phyloP scores from a whole-genome alignment of 2,113 vertebrate species.

The Toxotes jaculatrix region DNA sequence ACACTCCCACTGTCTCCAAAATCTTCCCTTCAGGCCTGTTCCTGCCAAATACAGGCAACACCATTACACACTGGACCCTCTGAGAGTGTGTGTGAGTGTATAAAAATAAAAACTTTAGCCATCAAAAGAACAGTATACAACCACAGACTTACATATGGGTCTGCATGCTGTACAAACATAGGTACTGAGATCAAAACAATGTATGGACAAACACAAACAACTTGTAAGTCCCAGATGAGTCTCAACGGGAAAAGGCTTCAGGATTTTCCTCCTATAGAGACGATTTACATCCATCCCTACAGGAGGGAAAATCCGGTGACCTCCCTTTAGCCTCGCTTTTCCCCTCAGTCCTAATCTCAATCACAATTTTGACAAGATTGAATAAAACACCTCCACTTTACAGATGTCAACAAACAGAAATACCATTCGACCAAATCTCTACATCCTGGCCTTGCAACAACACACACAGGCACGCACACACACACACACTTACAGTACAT shows the following conservation, averaged over 20 bases:
- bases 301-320: conserved; percentile 12
- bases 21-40: conserved; percentile 96
- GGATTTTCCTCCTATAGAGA: conserved; percentile 22
- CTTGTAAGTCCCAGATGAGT: not conserved
- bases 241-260: conserved; percentile 3
- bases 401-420: conserved; percentile 49
- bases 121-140: not conserved
- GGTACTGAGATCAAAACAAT: conserved; percentile 17
- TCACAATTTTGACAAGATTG: conserved; percentile 67
- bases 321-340: not conserved
- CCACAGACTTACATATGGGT: not conserved
- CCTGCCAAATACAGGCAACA: conserved; percentile 81
- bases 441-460: conserved; percentile 3
- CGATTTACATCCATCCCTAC: conserved; percentile 10
- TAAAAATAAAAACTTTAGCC: not conserved
- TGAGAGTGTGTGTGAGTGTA: too few relatives aligned
- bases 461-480: conserved; percentile 16
- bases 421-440: conserved; percentile 26
- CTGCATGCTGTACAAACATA: not conserved
- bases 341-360: conserved; percentile 38
- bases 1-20: conserved; percentile 93
- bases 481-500: conserved; percentile 9
- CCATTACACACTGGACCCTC: conserved; percentile 50
- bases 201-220: not conserved
- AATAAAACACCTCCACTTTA: conserved; percentile 57